Conservation (phyloP, 2,888 invertebrate genomes). For the Eupithecia inturbata region DNA sequence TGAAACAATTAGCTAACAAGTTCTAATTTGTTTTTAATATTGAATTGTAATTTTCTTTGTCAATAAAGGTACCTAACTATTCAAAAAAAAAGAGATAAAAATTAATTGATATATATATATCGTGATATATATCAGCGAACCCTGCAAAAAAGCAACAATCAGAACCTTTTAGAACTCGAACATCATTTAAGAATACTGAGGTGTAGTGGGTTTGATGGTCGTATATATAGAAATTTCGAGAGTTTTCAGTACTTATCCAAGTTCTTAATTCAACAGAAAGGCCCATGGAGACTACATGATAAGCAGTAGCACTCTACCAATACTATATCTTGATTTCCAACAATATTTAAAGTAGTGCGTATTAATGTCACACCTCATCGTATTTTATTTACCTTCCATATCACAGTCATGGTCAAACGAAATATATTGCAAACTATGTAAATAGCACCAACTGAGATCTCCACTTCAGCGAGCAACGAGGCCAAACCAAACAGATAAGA, state of each 20-base stretch:
- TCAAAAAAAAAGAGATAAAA: too few species aligned
- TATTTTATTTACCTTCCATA: slow-evolving; percentile 24
- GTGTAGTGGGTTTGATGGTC: too few species aligned
- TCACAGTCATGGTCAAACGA: slow-evolving; percentile 26
- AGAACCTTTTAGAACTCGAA: neutral
- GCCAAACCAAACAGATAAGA: slow-evolving; percentile 50
- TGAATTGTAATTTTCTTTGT: too few species aligned
- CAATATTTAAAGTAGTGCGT: neutral
- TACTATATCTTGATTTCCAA: neutral
- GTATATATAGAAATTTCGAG: too few species aligned
- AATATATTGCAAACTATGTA: slow-evolving; percentile 29
- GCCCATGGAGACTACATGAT: neutral
- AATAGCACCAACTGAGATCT: slow-evolving; percentile 34
- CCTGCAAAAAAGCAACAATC: too few species aligned
- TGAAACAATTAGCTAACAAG: too few species aligned
- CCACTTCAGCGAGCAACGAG: slow-evolving; percentile 43
- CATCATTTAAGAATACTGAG: neutral
- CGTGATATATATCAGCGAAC: too few species aligned
- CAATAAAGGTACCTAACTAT: too few species aligned
- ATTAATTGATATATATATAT: too few species aligned
- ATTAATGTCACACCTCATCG: neutral
- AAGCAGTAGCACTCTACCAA: neutral
- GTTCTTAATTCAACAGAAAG: neutral
- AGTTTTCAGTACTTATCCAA: too few species aligned
- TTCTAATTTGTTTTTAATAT: too few species aligned